Percentiles rank a stretch among this genome's conserved stretches.
phyloP scores from a whole-genome alignment of 2,797 vertebrate genomes.

The Pantherophis vulpinus region DNA sequence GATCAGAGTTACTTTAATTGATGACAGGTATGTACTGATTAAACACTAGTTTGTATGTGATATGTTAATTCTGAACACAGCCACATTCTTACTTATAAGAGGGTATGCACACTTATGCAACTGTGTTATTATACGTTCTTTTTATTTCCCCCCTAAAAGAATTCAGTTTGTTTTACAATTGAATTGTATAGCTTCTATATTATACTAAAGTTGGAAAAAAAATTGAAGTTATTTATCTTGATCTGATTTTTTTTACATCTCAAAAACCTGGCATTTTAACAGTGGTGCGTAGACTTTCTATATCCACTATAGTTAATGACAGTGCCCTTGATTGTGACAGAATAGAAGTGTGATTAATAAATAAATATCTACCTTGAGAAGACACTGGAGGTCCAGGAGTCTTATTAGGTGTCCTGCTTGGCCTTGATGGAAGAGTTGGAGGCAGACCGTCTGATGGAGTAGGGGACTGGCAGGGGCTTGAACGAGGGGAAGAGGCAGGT shows the following conservation, averaged over 20 bases:
- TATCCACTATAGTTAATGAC: not conserved
- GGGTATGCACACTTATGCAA: not conserved
- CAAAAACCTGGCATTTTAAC: not conserved
- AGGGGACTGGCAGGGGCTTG: constrained; percentile 92
- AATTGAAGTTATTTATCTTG: not conserved
- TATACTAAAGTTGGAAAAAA: not conserved
- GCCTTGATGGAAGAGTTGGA: constrained; percentile 77
- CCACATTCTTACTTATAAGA: not conserved
- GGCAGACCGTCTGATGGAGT: constrained; percentile 82
- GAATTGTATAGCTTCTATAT: not conserved
- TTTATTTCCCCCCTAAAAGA: not conserved
- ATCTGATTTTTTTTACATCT: not conserved
- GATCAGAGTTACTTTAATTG: not conserved
- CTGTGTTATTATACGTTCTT: not conserved
- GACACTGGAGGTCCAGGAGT: constrained; percentile 74
- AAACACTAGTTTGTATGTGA: not conserved
- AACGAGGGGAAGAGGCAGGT: constrained; percentile 84
- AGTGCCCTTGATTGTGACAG: not conserved
- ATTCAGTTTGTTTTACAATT: not conserved
- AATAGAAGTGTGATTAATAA: not conserved
- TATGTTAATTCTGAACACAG: not conserved
- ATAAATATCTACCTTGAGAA: constrained; percentile 55
- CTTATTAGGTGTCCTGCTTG: constrained; percentile 78
- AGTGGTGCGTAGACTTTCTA: not conserved
- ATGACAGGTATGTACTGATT: not conserved